Conservation (phyloP, 2,113 vertebrate genomes). For the Odontophorus gujanensis region DNA sequence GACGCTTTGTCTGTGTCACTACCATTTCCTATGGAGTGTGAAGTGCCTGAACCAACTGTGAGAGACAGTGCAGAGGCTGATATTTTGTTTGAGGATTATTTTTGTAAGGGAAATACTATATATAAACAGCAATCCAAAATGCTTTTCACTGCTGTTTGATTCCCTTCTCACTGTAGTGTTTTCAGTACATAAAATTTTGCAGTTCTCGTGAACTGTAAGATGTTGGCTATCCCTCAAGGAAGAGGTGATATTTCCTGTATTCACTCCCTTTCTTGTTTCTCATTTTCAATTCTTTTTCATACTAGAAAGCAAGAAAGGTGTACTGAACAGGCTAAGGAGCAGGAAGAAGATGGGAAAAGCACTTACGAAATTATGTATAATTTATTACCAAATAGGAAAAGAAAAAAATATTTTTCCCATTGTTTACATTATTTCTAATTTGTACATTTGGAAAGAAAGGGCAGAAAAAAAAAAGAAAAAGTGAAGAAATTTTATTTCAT, state of each 20-base stretch:
- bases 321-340: neutral
- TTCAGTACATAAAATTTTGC: neutral
- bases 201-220: neutral
- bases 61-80: neutral
- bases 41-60: neutral
- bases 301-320: neutral
- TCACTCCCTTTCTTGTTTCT: neutral
- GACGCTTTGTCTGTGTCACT: neutral
- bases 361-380: neutral
- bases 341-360: rapidly evolving
- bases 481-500: neutral
- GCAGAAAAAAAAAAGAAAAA: neutral
- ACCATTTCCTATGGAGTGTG: neutral
- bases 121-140: neutral
- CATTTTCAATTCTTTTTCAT: neutral
- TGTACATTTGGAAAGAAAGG: neutral
- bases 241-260: neutral
- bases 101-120: neutral
- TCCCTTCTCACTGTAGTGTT: neutral
- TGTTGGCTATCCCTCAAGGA: neutral
- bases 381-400: neutral
- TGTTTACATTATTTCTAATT: neutral
- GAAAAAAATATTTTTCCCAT: neutral
- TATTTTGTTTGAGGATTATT: neutral
- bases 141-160: neutral